A percentile compares a stretch with the other conserved stretches of the same genome.
phyloP scores from a whole-genome alignment of 53 echinoderm and acorn worm species.

The Holothuria scabra region DNA sequence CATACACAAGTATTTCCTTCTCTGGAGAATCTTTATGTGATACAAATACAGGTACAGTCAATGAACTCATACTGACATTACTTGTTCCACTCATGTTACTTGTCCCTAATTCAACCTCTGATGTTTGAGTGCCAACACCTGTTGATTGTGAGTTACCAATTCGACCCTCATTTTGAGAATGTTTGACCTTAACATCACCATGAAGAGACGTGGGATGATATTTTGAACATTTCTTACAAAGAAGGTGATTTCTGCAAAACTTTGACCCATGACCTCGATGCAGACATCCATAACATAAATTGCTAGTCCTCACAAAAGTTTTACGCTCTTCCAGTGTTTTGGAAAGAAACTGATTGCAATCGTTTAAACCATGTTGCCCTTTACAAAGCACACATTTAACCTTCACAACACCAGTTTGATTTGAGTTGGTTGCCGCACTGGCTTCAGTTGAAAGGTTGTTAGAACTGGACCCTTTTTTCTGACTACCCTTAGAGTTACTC shows the following conservation, averaged over 20 bases:
- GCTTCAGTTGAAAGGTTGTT: constrained; percentile 5
- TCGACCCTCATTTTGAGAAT: background rate
- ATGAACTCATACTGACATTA: too few relatives aligned
- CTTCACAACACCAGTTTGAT: too few relatives aligned
- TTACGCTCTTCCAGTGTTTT: constrained; percentile 13
- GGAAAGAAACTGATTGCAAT: constrained; percentile 3
- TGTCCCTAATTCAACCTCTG: too few relatives aligned
- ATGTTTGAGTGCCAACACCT: too few relatives aligned
- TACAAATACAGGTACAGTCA: background rate
- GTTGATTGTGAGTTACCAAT: background rate
- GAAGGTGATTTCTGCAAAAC: background rate
- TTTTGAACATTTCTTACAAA: background rate
- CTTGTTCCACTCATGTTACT: too few relatives aligned
- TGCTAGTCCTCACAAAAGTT: background rate
- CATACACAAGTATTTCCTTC: constrained; percentile 6
- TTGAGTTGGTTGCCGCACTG: background rate
- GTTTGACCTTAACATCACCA: background rate
- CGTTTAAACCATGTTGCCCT: background rate
- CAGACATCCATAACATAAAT: constrained; percentile 21
- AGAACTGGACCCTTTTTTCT: background rate
- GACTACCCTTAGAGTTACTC: background rate
- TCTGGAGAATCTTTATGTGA: background rate
- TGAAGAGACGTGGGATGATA: constrained; percentile 14
- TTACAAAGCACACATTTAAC: background rate
- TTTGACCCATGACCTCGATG: constrained; percentile 13